A percentile compares a stretch with the other conserved stretches of the same genome.
Evolutionary conservation across 2,113 vertebrate genomes (phyloP).

Genomic region (Erpornis zantholeuca): DNA sequence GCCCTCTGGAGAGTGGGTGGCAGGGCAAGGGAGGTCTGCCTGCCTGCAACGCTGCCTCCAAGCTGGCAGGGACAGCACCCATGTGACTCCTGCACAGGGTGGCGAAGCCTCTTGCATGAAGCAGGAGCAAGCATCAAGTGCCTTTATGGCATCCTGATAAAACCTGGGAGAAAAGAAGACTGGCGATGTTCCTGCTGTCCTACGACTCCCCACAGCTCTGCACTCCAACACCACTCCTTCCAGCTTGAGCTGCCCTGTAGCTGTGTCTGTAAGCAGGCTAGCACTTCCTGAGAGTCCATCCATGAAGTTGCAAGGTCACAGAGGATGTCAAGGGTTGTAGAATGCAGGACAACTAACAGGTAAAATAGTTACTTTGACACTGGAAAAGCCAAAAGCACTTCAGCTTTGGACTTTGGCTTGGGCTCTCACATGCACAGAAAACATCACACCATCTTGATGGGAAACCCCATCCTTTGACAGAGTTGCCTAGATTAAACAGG

Average conservation of each 20-base stretch:
- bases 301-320: not conserved
- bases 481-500: not conserved
- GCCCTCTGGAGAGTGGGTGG: rapidly evolving
- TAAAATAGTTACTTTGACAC: not conserved
- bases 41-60: rapidly evolving
- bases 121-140: not conserved
- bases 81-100: not conserved
- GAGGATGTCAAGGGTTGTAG: not conserved
- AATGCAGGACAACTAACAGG: not conserved
- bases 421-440: not conserved
- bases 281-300: not conserved
- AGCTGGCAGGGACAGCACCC: not conserved
- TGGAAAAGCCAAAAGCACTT: not conserved
- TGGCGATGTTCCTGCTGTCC: not conserved
- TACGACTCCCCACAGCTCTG: not conserved
- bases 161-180: not conserved
- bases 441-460: not conserved
- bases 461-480: not conserved
- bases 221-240: not conserved
- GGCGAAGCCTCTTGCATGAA: rapidly evolving
- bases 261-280: not conserved
- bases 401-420: not conserved
- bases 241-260: not conserved
- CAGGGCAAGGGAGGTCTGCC: not conserved
- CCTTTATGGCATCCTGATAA: not conserved